Conservation (phyloP, 2,113 vertebrate genomes). For the Noturus placidus region DNA sequence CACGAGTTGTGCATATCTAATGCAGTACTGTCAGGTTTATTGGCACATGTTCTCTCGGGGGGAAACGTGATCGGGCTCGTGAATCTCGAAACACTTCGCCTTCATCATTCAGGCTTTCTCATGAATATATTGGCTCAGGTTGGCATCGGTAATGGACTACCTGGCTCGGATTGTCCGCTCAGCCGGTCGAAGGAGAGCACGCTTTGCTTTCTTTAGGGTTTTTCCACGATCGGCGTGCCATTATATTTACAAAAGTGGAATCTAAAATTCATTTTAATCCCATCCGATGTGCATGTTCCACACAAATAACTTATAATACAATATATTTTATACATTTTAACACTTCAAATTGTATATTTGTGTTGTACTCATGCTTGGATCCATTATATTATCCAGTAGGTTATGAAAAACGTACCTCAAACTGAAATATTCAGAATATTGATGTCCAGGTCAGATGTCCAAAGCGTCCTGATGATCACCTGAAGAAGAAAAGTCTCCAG, state of each 20-base stretch:
- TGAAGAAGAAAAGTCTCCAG: background rate
- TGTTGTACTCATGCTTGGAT: background rate
- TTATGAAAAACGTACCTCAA: background rate
- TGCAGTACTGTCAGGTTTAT: slow-evolving; percentile 15
- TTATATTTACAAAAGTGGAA: background rate
- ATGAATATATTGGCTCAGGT: slow-evolving; percentile 38
- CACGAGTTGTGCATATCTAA: slow-evolving; percentile 27
- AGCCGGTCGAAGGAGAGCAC: background rate
- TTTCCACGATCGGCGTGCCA: no score
- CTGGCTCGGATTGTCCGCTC: background rate
- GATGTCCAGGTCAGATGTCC: background rate
- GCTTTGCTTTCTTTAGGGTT: background rate
- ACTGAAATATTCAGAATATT: no score
- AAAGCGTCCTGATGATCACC: background rate
- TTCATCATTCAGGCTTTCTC: slow-evolving; percentile 35
- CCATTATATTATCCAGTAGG: background rate
- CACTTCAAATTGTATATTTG: background rate
- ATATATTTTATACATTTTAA: background rate
- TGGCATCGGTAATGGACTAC: slow-evolving; percentile 38
- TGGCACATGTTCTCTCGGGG: background rate
- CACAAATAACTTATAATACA: background rate
- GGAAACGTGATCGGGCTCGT: slow-evolving; percentile 4
- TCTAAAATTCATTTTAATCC: background rate
- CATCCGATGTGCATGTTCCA: background rate
- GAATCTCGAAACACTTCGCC: slow-evolving; percentile 20